A percentile compares a stretch with the other conserved stretches of the same genome.
phyloP scores from a whole-genome alignment of 1,140 invertebrate species.

The Ooceraea biroi region DNA sequence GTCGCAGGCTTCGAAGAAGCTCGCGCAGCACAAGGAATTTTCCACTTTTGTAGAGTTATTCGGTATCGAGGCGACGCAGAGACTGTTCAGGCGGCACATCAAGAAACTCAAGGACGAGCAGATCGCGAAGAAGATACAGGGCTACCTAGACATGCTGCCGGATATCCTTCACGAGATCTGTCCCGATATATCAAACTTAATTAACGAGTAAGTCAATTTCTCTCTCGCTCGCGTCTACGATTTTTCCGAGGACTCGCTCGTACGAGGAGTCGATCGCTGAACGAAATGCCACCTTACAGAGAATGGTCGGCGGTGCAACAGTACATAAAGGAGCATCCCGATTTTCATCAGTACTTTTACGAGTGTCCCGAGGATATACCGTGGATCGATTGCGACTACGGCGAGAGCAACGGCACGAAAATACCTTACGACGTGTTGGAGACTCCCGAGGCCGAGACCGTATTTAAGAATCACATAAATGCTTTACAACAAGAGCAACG shows the following conservation, averaged over 20 bases:
- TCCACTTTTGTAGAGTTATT: slow-evolving; percentile 96
- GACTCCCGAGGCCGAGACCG: slow-evolving; percentile 95
- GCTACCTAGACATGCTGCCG: slow-evolving; percentile 93
- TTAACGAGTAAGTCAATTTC: slow-evolving; percentile 88
- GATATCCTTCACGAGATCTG: slow-evolving; percentile 93
- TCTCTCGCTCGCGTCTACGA: no score
- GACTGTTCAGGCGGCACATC: slow-evolving; percentile 93
- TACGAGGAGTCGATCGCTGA: neutral
- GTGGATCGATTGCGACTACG: slow-evolving; percentile 93
- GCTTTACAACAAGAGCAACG: slow-evolving; percentile 96
- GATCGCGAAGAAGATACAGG: slow-evolving; percentile 92
- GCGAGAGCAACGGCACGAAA: slow-evolving; percentile 89
- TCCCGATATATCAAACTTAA: slow-evolving; percentile 92
- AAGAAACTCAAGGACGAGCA: slow-evolving; percentile 95
- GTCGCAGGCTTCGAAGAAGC: slow-evolving; percentile 94
- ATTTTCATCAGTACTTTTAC: slow-evolving; percentile 96
- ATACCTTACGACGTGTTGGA: slow-evolving; percentile 97
- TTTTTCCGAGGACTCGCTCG: neutral
- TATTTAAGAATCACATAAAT: slow-evolving; percentile 96
- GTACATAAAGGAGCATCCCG: slow-evolving; percentile 94
- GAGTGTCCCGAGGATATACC: slow-evolving; percentile 92
- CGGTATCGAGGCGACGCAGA: slow-evolving; percentile 93
- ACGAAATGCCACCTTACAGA: slow-evolving; percentile 85
- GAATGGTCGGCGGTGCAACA: slow-evolving; percentile 95
- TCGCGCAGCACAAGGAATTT: slow-evolving; percentile 95